A percentile compares a stretch with the other conserved stretches of the same genome.
Evolutionary conservation across 2,113 vertebrate genomes (phyloP).

Genomic region (Rana temporaria): DNA sequence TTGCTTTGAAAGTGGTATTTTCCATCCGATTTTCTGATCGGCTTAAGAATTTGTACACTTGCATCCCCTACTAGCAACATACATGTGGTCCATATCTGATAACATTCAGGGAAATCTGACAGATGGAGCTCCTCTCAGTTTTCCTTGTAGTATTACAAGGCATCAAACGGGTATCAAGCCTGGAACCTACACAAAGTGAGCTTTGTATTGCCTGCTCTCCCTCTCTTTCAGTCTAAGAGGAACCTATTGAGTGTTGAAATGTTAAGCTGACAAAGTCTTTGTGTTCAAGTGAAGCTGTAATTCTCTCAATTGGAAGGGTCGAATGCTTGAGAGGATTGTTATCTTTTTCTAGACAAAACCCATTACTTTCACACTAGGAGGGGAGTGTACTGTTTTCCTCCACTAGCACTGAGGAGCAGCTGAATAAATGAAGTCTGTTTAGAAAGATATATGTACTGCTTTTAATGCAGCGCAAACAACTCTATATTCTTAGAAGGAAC

Average conservation of each 20-base stretch:
- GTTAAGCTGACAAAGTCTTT: constrained; percentile 63
- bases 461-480: constrained; percentile 4
- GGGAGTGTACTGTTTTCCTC: constrained; percentile 64
- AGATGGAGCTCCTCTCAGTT: not conserved
- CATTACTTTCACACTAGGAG: constrained; percentile 67
- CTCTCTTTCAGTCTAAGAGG: constrained; percentile 69
- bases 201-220: constrained; percentile 37
- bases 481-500: too few relatives aligned
- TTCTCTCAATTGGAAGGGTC: constrained; percentile 63
- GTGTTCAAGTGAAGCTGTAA: constrained; percentile 61
- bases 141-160: not conserved
- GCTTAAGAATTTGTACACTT: too few relatives aligned
- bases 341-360: constrained; percentile 68
- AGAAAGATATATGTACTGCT: constrained; percentile 10
- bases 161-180: constrained; percentile 5
- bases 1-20: too few relatives aligned
- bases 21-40: too few relatives aligned
- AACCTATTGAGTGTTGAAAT: constrained; percentile 67
- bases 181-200: constrained; percentile 40
- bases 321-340: constrained; percentile 64
- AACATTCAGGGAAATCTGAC: not conserved
- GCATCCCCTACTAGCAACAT: not conserved
- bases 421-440: constrained; percentile 41
- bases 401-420: constrained; percentile 34
- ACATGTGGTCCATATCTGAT: not conserved